Evolutionary conservation across 1,140 invertebrate species (phyloP), one percentile per base, ranked within the genome.

Genomic region (Achatina immaculata): DNA sequence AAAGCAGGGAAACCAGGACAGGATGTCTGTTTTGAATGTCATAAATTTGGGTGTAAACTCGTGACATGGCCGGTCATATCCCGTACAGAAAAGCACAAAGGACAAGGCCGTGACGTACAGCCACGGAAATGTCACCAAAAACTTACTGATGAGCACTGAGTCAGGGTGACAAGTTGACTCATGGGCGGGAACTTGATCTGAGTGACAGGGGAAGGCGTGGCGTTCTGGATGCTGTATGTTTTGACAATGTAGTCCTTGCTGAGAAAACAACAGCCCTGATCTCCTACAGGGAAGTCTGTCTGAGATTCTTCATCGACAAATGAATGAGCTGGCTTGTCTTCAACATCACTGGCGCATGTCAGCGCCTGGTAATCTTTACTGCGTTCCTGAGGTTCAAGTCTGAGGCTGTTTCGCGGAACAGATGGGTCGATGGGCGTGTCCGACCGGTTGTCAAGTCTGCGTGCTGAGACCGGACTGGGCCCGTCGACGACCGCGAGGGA

Each of bases 171-270:
- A 40, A 19, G 42, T 6, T 69, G 68, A 24, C 42, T 69, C 1
- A 6, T n/a, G 7, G 45, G 1, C 43, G 76, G 34, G 48, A 80
- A 80, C 31, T 80, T 80, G 42, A 40, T 28, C 7, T 78, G 38
- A 9, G 77, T 40, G 2, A 66, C 28, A 62, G 78, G 78, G 16
- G 78, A 80, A 31, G 78, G 78, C 28, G 78, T 80, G 78, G 78
- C 78, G 36, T 80, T 69, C 55, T 80, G 65, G n/a, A 80, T 80
- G n/a, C 78, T 80, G 78, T 80, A 80, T 16, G 78, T 80, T 55
- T 58, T 71, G 14, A 80, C 78, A 31, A 80, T 80, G 48, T 80
- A 80, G 14, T 68, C 78, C 40, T 72, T 80, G 34, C 66, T 80
- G 1, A 80, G 34, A 11, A 48, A 40, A 21, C 34, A 11, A 0